Evolutionary conservation across 2,113 vertebrate species (phyloP).

Genomic region (Epinephelus moara): DNA sequence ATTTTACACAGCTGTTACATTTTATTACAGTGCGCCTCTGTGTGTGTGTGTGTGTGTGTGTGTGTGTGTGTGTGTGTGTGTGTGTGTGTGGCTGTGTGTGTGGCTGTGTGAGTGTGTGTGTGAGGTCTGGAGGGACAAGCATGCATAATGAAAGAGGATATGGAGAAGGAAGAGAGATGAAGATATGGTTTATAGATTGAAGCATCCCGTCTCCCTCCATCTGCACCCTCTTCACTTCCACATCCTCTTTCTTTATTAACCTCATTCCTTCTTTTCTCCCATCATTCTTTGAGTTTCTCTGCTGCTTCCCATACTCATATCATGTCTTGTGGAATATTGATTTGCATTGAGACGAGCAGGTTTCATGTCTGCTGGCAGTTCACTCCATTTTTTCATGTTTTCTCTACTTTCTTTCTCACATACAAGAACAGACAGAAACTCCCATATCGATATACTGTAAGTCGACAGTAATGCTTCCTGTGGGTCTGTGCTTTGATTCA

Average conservation of each 20-base stretch:
- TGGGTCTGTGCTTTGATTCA: neutral
- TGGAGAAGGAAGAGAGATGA: conserved; percentile 37
- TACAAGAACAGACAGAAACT: neutral
- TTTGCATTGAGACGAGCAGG: conserved; percentile 9
- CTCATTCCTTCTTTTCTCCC: conserved; percentile 13
- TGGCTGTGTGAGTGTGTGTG: conserved; percentile 22
- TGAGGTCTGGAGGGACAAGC: conserved; percentile 36
- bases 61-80: conserved; percentile 1
- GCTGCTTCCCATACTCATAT: neutral
- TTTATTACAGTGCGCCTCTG: conserved; percentile 55
- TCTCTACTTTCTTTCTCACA: neutral
- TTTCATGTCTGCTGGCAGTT: neutral
- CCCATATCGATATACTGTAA: neutral
- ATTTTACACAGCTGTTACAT: conserved; percentile 81
- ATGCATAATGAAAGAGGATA: conserved; percentile 50
- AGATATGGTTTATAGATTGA: conserved; percentile 40
- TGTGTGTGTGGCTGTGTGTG: conserved; percentile 17
- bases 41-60: conserved; percentile 5
- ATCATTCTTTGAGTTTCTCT: conserved; percentile 12
- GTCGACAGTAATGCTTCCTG: neutral
- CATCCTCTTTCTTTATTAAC: conserved; percentile 25
- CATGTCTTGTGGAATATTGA: conserved; percentile 3
- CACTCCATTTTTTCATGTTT: neutral
- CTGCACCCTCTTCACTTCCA: conserved; percentile 17
- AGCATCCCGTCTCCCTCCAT: conserved; percentile 4